A percentile compares a stretch with the other conserved stretches of the same genome.
Evolutionary conservation across 2,113 vertebrate genomes (phyloP).

Genomic region (Podiceps cristatus): DNA sequence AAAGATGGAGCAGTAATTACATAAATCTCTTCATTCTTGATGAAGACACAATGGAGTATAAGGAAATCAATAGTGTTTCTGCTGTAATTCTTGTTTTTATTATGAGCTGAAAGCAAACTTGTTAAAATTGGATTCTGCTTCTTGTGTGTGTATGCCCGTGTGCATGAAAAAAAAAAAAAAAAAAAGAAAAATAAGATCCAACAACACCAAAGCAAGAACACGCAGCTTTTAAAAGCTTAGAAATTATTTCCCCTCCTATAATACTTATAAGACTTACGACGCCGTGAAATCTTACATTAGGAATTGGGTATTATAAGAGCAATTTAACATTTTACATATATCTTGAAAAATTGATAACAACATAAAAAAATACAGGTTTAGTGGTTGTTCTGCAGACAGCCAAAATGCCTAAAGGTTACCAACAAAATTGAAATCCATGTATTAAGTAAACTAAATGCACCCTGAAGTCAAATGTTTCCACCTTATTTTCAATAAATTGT

Average conservation of each 20-base stretch:
- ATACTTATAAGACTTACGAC: slow-evolving; percentile 59
- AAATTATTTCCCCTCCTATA: slow-evolving; percentile 35
- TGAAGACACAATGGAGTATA: slow-evolving; percentile 80
- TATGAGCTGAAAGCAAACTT: slow-evolving; percentile 80
- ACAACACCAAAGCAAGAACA: slow-evolving; percentile 63
- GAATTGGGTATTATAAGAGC: slow-evolving; percentile 40
- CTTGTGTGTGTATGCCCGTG: not conserved
- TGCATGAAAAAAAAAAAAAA: not conserved
- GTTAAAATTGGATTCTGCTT: slow-evolving; percentile 82
- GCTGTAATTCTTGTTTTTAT: slow-evolving; percentile 81
- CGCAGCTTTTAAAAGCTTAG: slow-evolving; percentile 68
- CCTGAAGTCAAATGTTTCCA: slow-evolving; percentile 79
- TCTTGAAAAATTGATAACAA: slow-evolving; percentile 50
- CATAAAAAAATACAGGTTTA: slow-evolving; percentile 28
- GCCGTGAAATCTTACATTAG: slow-evolving; percentile 64
- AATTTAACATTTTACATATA: slow-evolving; percentile 4
- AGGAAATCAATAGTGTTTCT: slow-evolving; percentile 80
- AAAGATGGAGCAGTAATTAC: slow-evolving; percentile 85
- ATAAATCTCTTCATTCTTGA: slow-evolving; percentile 86
- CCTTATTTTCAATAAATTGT: slow-evolving; percentile 78
- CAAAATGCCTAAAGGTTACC: slow-evolving; percentile 69
- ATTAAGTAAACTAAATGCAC: slow-evolving; percentile 81
- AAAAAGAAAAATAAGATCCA: slow-evolving; percentile 55
- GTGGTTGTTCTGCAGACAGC: not conserved
- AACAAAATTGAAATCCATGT: slow-evolving; percentile 72